Percentiles rank a stretch among this genome's conserved stretches.
These are phyloP conservation scores for Pangasius macronema DNA, from an alignment of 2,797 vertebrate species.

Conservation along the genomic window DNA sequence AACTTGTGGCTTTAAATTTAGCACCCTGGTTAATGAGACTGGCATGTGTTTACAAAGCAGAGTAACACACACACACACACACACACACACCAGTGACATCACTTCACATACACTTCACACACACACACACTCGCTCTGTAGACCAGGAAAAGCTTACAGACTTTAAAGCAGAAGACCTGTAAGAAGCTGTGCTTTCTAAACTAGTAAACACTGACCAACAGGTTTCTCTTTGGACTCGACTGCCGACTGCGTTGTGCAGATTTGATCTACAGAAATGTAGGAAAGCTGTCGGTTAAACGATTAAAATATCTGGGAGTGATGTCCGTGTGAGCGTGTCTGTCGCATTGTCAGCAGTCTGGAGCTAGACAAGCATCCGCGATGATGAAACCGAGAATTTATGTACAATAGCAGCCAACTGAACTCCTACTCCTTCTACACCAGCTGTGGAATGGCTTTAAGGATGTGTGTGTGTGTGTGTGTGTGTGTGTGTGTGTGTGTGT, in stretches of 20 bases:
- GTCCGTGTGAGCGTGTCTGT: slow-evolving; percentile 50
- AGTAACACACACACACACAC: background rate
- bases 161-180: background rate
- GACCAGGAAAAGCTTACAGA: background rate
- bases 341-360: slow-evolving; percentile 75
- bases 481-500: too few relatives aligned
- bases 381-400: slow-evolving; percentile 73
- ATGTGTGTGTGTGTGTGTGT: too few relatives aligned
- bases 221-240: background rate
- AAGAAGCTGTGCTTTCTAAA: background rate
- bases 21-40: slow-evolving; percentile 1
- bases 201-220: background rate
- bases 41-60: slow-evolving; percentile 30
- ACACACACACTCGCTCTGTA: background rate
- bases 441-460: slow-evolving; percentile 5
- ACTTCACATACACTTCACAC: background rate
- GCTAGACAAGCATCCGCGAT: slow-evolving; percentile 72
- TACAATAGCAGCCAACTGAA: slow-evolving; percentile 70
- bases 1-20: slow-evolving; percentile 27
- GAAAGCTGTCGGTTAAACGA: slow-evolving; percentile 24
- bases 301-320: slow-evolving; percentile 32
- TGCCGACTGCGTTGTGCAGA: background rate
- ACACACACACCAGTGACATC: slow-evolving; percentile 3
- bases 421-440: slow-evolving; percentile 66
- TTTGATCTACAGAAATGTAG: background rate